Evolutionary conservation across 1,140 invertebrate genomes (phyloP).

Genomic region (Penaeus japonicus): DNA sequence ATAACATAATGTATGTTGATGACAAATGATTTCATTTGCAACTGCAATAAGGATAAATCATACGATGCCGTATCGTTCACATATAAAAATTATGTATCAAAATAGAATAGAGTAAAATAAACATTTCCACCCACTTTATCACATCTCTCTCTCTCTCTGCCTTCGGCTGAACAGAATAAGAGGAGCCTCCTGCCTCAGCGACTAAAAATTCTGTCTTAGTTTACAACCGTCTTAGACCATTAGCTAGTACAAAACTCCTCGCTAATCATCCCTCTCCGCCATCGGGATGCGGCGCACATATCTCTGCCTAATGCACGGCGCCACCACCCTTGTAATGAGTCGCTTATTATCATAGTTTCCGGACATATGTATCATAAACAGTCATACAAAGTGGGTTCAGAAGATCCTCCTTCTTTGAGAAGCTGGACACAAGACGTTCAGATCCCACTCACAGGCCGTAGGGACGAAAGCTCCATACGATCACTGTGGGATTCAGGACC

Average conservation of each 20-base stretch:
- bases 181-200: background rate
- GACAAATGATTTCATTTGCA: too few relatives aligned
- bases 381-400: conserved; percentile 46
- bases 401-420: background rate
- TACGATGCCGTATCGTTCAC: too few relatives aligned
- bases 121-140: background rate
- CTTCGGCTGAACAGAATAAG: background rate
- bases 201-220: background rate
- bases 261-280: conserved; percentile 29
- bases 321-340: conserved; percentile 51
- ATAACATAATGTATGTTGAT: too few relatives aligned
- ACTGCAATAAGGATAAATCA: too few relatives aligned
- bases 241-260: too few relatives aligned
- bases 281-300: conserved; percentile 34
- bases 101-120: background rate
- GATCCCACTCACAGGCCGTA: background rate
- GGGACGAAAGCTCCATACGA: background rate
- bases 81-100: too few relatives aligned
- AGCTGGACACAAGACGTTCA: background rate
- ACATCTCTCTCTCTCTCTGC: background rate
- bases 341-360: conserved; percentile 50
- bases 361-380: conserved; percentile 54
- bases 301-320: conserved; percentile 48
- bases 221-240: too few relatives aligned
- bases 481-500: background rate